phyloP scores from a whole-genome alignment of 2,888 invertebrate genomes.

The Pseudeuparius sepicola region DNA sequence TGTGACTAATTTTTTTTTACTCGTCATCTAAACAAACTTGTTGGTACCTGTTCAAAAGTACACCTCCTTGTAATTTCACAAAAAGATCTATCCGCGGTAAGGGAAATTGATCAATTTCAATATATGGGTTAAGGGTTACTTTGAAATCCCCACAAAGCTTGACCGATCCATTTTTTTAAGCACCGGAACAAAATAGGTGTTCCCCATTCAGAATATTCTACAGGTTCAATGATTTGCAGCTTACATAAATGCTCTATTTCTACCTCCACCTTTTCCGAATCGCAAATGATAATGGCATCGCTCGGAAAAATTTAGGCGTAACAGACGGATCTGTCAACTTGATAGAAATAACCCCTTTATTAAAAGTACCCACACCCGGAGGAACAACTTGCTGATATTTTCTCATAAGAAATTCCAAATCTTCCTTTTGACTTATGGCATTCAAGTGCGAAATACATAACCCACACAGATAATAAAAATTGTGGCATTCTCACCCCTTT shows the following conservation, averaged over 20 bases:
- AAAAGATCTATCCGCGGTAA: slow-evolving; percentile 7
- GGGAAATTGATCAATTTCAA: slow-evolving; percentile 10
- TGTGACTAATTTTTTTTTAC: slow-evolving; percentile 2
- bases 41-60: neutral
- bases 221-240: neutral
- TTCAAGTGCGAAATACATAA: too few relatives aligned
- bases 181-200: too few relatives aligned
- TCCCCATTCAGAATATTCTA: too few relatives aligned
- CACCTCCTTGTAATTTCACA: slow-evolving; percentile 7
- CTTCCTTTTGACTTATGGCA: too few relatives aligned
- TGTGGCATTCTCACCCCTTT: too few relatives aligned
- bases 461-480: too few relatives aligned
- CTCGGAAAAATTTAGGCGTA: slow-evolving; percentile 15
- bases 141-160: slow-evolving; percentile 6
- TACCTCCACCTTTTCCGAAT: slow-evolving; percentile 12
- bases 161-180: slow-evolving; percentile 4
- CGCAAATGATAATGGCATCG: slow-evolving; percentile 14
- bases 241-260: slow-evolving; percentile 9
- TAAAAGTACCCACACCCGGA: slow-evolving; percentile 14
- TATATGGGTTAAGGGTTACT: slow-evolving; percentile 5
- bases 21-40: slow-evolving; percentile 5
- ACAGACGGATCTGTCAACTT: slow-evolving; percentile 17
- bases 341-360: slow-evolving; percentile 14
- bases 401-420: too few relatives aligned
- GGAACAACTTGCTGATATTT: slow-evolving; percentile 13